These are phyloP conservation scores for Panopea generosa DNA, from an alignment of 2,888 invertebrate genomes.

Conservation along the genomic window DNA sequence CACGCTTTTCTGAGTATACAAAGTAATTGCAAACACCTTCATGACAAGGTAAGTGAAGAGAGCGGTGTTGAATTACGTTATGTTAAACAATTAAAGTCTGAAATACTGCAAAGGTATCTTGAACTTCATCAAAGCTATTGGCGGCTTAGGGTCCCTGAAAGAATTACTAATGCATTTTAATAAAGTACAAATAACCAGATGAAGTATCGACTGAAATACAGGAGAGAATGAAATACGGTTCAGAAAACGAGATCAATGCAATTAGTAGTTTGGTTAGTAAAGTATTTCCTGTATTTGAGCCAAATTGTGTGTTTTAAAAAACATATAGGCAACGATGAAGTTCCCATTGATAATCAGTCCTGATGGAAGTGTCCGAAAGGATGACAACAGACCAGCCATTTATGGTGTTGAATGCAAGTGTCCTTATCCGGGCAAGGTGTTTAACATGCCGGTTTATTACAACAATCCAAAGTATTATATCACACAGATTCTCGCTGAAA, in stretches of 20 bases:
- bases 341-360: conserved; percentile 33
- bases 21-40: not conserved
- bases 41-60: not conserved
- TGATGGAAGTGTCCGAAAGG: conserved; percentile 32
- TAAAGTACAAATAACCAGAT: not conserved
- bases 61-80: not conserved
- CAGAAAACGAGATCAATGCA: conserved; percentile 25
- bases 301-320: conserved; percentile 17
- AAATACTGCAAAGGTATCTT: conserved; percentile 12
- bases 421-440: conserved; percentile 36
- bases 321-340: not conserved
- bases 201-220: not conserved
- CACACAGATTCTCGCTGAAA: conserved; percentile 34
- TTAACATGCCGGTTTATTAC: conserved; percentile 17
- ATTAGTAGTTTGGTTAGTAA: conserved; percentile 20
- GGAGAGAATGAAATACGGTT: conserved; percentile 20
- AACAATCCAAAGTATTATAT: conserved; percentile 38
- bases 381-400: not conserved
- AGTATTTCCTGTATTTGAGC: conserved; percentile 15
- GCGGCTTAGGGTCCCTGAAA: conserved; percentile 21
- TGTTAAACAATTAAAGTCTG: conserved; percentile 9
- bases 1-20: not conserved
- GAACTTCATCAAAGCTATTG: conserved; percentile 6
- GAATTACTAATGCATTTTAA: conserved; percentile 6
- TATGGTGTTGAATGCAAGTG: conserved; percentile 38